Evolutionary conservation across 2,113 vertebrate species (phyloP), one percentile per base, ranked within the genome.

Genomic region (Chloroceryle aenea): DNA sequence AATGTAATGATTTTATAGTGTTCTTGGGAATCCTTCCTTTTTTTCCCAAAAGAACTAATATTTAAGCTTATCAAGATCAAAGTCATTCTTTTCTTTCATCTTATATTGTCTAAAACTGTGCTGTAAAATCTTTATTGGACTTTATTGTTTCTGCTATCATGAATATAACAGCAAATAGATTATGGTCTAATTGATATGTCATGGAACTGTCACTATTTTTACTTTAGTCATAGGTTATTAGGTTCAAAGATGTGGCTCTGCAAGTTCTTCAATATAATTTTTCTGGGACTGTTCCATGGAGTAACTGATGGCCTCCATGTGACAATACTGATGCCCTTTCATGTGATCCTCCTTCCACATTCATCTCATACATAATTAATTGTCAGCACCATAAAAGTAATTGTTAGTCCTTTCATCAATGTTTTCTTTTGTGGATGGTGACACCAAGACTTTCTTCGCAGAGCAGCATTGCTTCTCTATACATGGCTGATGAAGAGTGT

Each of bases 361-460:
- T 89, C 53, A 25, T 64, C 67, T 86, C n/a, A 93, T 74, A 55
- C 12, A 82, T 85, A 85, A 69, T 92, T 95, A 89, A 96, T 92
- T 87, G 42, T 43, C 66, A 94, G 34, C 40, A 81, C 45, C 77
- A 89, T 53, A 50, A 87, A 94, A 92, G 48, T 64, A 1, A 43
- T 81, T 90, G 27, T 89, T 75, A 52, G 6, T 82, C 30, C 47
- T 95, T 92, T 95, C 66, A 95, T 94, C 91, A 90, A 15, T 2
- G 3, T 2, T 2, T 87, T 81, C 26, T 61, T 75, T 82, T 84
- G 56, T 72, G 69, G 48, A 29, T 73, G 40, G 48, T 64, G 91
- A 78, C 43, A 61, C 12, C 16, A 61, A 92, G 20, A 36, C 14
- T 89, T 91, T 82, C 73, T 72, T 72, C 45, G 18, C 22, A 83